These are phyloP conservation scores for Scolopax bukidnonensis DNA, from an alignment of 2,797 vertebrate genomes.

Conservation along the genomic window DNA sequence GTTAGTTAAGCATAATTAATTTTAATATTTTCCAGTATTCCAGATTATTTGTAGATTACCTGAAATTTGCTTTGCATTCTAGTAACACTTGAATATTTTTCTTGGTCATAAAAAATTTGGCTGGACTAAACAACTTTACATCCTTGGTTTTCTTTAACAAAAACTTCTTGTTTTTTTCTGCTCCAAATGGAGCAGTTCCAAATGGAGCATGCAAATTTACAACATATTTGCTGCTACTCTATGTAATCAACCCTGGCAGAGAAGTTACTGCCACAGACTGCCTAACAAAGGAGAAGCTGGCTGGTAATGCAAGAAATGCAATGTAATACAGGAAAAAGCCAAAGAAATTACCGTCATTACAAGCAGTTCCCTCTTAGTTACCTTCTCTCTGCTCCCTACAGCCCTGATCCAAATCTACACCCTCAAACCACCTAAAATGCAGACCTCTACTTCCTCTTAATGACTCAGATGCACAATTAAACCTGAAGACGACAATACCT, in stretches of 20 bases:
- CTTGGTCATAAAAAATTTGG: neutral
- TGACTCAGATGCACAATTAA: neutral
- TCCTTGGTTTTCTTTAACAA: neutral
- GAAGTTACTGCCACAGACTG: neutral
- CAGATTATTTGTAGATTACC: neutral
- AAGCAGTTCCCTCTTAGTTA: neutral
- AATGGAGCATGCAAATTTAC: neutral
- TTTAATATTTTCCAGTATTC: neutral
- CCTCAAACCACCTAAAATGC: neutral
- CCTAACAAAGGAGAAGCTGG: conserved; percentile 14
- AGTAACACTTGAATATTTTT: neutral
- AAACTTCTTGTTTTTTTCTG: neutral
- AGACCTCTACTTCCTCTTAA: neutral
- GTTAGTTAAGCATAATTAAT: neutral
- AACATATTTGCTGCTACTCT: neutral
- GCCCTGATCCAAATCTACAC: neutral
- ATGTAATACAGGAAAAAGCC: neutral
- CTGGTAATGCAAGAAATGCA: neutral
- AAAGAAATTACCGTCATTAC: neutral
- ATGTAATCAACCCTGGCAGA: neutral
- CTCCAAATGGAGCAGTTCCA: neutral
- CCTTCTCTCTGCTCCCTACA: neutral
- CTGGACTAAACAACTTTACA: neutral
- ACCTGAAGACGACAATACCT: neutral
- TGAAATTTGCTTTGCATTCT: neutral